Evolutionary conservation across 2,888 invertebrate species (phyloP), one percentile per base, ranked within the genome.

Genomic region (Parthenolecanium corni): DNA sequence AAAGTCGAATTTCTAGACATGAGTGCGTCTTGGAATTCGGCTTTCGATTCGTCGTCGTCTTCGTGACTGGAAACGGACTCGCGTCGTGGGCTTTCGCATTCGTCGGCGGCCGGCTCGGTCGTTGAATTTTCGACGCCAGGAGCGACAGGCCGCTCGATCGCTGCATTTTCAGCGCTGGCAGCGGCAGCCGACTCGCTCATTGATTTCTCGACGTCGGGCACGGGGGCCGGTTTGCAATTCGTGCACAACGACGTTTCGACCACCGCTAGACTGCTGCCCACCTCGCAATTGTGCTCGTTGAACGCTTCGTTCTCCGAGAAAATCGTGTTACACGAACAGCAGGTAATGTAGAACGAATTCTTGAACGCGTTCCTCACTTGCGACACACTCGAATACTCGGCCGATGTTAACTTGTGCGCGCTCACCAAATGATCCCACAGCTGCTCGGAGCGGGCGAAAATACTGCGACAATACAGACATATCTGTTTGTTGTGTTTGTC

Each of bases 401-500:
- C 81, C 69, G 86, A 85, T 69, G 82, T 81, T 56, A 87, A 80
- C 74, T 83, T 84, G 72, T 91, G 90, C 73, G 86, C 86, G 66
- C 83, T 82, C 66, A 81, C 79, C 67, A 90, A 76, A 75, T 91
- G 90, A 68, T 84, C 77, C 47, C 86, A 83, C 44, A 91, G 75
- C 70, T 86, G 85, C 69, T 88, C 87, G 9, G 87, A 84, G 69
- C 83, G 82, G 36, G 84, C 83, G 75, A 89, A 89, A 80, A 89
- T 84, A 54, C 86, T 86, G 66, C 89, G 77, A 72, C 90, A 90
- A 74, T 85, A 87, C 57, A 90, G 76, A 72, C 90, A 91, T 69
- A 89, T 85, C 71, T 84, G 86, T 61, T 87, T 80, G 69, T 83
- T 82, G 73, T 91, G 90, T 64, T 84, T 81, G 71, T 89, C 87